Percentiles rank a stretch among this genome's conserved stretches.
Evolutionary conservation across 2,888 invertebrate genomes (phyloP).

Genomic region (Cenopis cana): DNA sequence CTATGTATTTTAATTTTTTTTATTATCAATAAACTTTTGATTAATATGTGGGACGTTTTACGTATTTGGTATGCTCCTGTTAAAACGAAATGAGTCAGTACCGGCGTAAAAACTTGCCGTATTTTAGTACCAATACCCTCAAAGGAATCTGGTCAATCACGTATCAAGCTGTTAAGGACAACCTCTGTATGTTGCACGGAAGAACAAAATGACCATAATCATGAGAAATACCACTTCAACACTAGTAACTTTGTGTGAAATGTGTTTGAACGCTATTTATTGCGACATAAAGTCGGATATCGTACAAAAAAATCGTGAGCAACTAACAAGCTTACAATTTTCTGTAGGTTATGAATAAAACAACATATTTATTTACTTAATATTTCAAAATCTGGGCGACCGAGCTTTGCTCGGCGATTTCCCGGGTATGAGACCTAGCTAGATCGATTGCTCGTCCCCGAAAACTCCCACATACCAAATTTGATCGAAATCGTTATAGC

Average conservation of each 20-base stretch:
- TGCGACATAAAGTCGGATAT: slow-evolving; percentile 1
- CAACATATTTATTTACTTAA: slow-evolving; percentile 1
- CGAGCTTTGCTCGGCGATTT: no score
- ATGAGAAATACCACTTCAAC: slow-evolving; percentile 23
- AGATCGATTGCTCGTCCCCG: no score
- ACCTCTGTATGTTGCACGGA: slow-evolving; percentile 33
- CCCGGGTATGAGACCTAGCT: no score
- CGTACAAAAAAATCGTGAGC: neutral
- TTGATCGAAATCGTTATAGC: no score
- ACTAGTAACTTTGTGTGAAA: neutral
- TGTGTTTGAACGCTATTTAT: neutral
- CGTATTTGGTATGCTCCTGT: no score
- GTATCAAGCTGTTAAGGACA: slow-evolving; percentile 43
- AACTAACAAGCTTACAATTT: slow-evolving; percentile 9
- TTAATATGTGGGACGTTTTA: no score
- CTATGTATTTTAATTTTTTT: no score
- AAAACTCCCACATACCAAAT: no score
- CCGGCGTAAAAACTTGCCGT: slow-evolving; percentile 13
- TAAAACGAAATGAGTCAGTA: neutral
- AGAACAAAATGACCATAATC: slow-evolving; percentile 44
- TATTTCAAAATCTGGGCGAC: no score
- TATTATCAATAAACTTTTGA: no score
- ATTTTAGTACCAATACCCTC: slow-evolving; percentile 40
- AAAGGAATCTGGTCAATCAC: slow-evolving; percentile 49
- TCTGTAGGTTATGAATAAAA: slow-evolving; percentile 9